These are phyloP conservation scores for Trypoxylon attenuatum DNA, from an alignment of 2,888 invertebrate genomes.

Conservation along the genomic window DNA sequence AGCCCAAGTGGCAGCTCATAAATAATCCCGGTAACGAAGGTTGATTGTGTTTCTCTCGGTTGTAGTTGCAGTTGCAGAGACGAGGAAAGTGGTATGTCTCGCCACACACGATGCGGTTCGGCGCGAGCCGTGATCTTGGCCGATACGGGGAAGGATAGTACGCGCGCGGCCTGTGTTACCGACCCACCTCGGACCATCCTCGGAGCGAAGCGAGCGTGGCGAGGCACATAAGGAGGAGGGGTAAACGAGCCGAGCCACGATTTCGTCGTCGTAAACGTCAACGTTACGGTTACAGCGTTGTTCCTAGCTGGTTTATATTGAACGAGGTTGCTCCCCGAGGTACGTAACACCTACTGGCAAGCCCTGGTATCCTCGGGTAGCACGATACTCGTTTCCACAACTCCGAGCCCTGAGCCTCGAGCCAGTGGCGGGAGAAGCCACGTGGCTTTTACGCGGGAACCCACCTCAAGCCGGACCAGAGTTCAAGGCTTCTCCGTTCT, in stretches of 20 bases:
- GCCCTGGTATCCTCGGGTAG: conserved; percentile 56
- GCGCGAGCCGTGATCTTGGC: conserved; percentile 50
- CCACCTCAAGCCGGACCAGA: conserved; percentile 22
- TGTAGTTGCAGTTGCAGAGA: conserved; percentile 3
- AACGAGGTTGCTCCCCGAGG: conserved; percentile 74
- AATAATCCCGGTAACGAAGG: conserved; percentile 27
- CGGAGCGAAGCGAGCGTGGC: conserved; percentile 52
- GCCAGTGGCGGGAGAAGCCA: conserved; percentile 51
- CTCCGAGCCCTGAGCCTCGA: no score
- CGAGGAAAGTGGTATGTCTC: no score
- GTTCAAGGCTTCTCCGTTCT: conserved; percentile 48
- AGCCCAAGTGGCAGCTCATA: conserved; percentile 15
- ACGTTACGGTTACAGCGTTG: conserved; percentile 75
- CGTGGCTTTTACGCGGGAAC: conserved; percentile 72
- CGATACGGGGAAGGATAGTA: conserved; percentile 45
- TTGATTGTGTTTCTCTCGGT: conserved; percentile 28
- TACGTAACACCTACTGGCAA: conserved; percentile 72
- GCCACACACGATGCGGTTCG: conserved; percentile 42
- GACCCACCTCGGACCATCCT: conserved; percentile 57
- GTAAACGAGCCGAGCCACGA: conserved; percentile 74
- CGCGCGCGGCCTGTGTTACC: conserved; percentile 63
- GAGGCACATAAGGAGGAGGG: conserved; percentile 55
- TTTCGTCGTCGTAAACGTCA: conserved; percentile 75
- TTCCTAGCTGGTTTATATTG: conserved; percentile 74
- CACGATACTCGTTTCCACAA: conserved; percentile 53